Base-by-base conservation (phyloP, 2,113 vertebrate species). In the Heptranchias perlo region DNA sequence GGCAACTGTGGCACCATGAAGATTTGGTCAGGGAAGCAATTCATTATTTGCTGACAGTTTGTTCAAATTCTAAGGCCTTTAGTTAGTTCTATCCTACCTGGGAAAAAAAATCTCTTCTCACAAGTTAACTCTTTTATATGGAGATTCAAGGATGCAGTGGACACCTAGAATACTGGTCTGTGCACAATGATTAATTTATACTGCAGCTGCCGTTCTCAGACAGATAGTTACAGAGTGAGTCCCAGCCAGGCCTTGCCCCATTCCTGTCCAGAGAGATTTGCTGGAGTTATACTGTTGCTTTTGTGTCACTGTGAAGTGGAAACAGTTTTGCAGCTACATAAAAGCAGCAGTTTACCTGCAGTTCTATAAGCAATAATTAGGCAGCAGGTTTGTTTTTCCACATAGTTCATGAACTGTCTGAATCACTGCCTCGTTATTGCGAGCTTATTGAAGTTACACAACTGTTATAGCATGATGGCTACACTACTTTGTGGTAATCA, bases 21-120 rank as follows among this genome's bases (percentile, higher is more conserved):
- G 47, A 69, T 95, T 28, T 67, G 64, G 11, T 52, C 13, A 95
- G 44, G 44, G 94, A 95, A 95, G 64, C 65, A 95, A 73, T 95
- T 95, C 47, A 95, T 95, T 44, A 49, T 73, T 95, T 52, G 28
- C 25, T 69, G 35, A 93, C 54, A 93, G 54, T 65, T 94, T 35
- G 21, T 69, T 11, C 14, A n/a, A 95, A 69, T 93, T 39, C 52
- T 61, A 39, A 61, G n/a, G n/a, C 89, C 14, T 35, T 31, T 5
- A 44, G 58, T 64, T 62, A 39, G 61, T 64, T 61, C 58, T 93
- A 62, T 25, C 16, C 4, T 64, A 39, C 89, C 61, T 93, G 89
- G 31, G 3, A 35, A 58, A 92, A 92, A n/a, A 16, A 1, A 61
- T 6, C n/a, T 92, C 28, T 61, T 58, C 31, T 92, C 31, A n/a